Base-by-base conservation (phyloP, 2,888 invertebrate genomes). In the Hedychridium roseum region DNA sequence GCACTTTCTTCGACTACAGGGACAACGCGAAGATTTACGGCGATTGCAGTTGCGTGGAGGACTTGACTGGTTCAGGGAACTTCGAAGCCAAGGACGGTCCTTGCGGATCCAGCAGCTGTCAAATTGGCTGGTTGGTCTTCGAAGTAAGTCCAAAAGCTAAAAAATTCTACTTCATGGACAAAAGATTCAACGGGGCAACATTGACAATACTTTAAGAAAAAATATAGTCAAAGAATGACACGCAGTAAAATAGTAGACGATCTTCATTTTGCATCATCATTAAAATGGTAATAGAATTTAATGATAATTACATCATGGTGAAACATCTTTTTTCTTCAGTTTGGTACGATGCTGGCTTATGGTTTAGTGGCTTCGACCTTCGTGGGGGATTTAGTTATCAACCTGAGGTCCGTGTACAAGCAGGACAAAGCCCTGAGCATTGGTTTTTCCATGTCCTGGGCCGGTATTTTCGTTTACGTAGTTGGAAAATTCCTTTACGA, bases 401-500 rank as follows among this genome's bases (percentile, higher is more conserved):
- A 81, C 1, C 61, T 86, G 21, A 79, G 87, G 60, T 79, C 82
- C 37, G 84, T 86, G 12, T 74, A 82, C 54, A 79, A 81, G 0
- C 84, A 84, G 67, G 88, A 88, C 57, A 88, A 88, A 68, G 81
- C 86, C 0, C 61, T 86, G 34, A 83, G 85, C 1, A 74, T 88
- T 41, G 87, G 84, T 11, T 79, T 86, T 17, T 82, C 84, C 59
- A 73, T 86, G 23, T 81, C 82, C 30, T 70, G 84, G 21, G 66
- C 84, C 1, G 83, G 84, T 0, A 61, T 87, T 1, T 79, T 87
- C 31, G 82, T 84, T 1, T 85, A 85, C 68, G 70, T 88, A 2
- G 87, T 87, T 0, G 85, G 85, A 0, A 87, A 87, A 57, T 75
- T 88, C 26, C 73, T 85, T 14, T 89, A 88, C 64, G 83, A 86